Base-by-base conservation (phyloP, 2,113 vertebrate genomes). In the Ellobius talpinus region DNA sequence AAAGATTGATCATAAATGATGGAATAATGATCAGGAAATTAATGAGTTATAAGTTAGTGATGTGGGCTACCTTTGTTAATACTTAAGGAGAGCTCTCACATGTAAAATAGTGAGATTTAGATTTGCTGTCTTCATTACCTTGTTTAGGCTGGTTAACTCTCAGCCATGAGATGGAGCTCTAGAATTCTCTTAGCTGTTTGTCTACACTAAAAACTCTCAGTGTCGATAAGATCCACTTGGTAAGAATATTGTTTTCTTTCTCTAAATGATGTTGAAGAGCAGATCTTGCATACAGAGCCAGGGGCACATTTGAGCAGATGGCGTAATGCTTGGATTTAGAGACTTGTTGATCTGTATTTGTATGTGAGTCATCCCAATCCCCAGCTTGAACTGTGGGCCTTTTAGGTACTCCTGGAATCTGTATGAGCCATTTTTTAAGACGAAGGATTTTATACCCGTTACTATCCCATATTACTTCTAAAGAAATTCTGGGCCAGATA, bases 371-470 rank as follows among this genome's bases (percentile, higher is more conserved):
- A 58, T 93, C 65, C 66, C 36, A 1, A 65, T 33, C 63, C 45
- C 24, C 50, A 87, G 24, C 74, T 85, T 96, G 66, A 96, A 91
- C 77, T 87, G 23, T 86, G 50, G 73, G 33, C n/a, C 76, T 96
- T 94, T 63, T 89, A 90, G 73, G 31, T 95, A 91, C 68, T 95
- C 94, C 73, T 81, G 91, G 94, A 95, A 78, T 45, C 73, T 92
- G 6, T 45, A 10, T 81, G n/a, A 79, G 72, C 90, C 45, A 47
- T 89, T 95, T 96, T 93, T 85, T 82, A 65, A 96, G 66, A 23
- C 42, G 78, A 70, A 90, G 82, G 26, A 89, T 87, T 90, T 96
- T 70, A 87, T 95, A 76, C 68, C 14, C 89, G 2, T 42, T 94
- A 33, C 33, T 91, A 3, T 89, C 36, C 50, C 61, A 7, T 94